These are phyloP conservation scores for Gadopsis marmoratus DNA, from an alignment of 2,797 vertebrate genomes.

Conservation along the genomic window DNA sequence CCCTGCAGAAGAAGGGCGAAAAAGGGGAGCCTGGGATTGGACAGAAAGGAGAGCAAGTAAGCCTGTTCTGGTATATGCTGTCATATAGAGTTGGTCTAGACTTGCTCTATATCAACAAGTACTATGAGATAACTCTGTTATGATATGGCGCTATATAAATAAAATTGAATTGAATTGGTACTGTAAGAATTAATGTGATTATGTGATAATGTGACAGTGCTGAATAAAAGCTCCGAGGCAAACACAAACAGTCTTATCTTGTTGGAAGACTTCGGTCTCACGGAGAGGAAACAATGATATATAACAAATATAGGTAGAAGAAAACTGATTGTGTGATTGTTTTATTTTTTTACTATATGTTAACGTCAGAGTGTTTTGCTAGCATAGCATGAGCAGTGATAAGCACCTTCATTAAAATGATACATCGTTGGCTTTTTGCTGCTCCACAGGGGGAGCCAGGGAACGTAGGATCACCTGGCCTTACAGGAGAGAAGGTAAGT, in stretches of 20 bases:
- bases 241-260: slow-evolving; percentile 20
- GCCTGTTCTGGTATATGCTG: slow-evolving; percentile 43
- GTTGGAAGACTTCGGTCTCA: slow-evolving; percentile 24
- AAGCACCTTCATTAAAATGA: slow-evolving; percentile 63
- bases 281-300: slow-evolving; percentile 13
- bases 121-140: no score
- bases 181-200: slow-evolving; percentile 14
- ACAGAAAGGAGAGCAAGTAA: slow-evolving; percentile 85
- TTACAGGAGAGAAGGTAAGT: slow-evolving; percentile 90
- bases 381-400: slow-evolving; percentile 41
- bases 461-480: slow-evolving; percentile 82
- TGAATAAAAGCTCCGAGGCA: slow-evolving; percentile 20
- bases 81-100: no score
- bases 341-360: slow-evolving; percentile 2
- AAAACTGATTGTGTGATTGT: slow-evolving; percentile 25
- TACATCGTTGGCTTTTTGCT: slow-evolving; percentile 43
- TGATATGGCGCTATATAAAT: no score
- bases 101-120: no score
- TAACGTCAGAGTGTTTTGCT: slow-evolving; percentile 40
- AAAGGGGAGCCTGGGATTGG: slow-evolving; percentile 69
- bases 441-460: slow-evolving; percentile 81
- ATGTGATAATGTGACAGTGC: no score
- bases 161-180: no score
- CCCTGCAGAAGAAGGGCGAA: slow-evolving; percentile 67
- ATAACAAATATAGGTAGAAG: background rate